Percentiles rank a stretch among this genome's conserved stretches.
These are phyloP conservation scores for Epinephelus coioides DNA, from an alignment of 2,797 vertebrate genomes.

Conservation along the genomic window DNA sequence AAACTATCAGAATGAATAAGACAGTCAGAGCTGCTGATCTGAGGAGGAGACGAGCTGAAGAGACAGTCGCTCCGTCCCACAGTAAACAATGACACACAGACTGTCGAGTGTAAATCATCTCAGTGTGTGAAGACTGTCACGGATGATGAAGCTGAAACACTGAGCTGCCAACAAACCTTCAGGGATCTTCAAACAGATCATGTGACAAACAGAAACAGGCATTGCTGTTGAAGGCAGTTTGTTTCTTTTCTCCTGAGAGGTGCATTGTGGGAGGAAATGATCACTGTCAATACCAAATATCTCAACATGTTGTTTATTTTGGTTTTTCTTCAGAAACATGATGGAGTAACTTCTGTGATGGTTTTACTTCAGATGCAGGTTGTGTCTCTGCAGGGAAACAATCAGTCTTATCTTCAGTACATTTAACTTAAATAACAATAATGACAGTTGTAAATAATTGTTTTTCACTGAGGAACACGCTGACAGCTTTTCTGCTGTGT, in stretches of 20 bases:
- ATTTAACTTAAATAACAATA: too few relatives aligned
- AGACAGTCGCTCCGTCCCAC: not conserved
- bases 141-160: conserved; percentile 30
- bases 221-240: not conserved
- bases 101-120: conserved; percentile 20
- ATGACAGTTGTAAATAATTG: too few relatives aligned
- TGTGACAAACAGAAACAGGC: conserved; percentile 20
- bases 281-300: too few relatives aligned
- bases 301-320: too few relatives aligned
- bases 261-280: not conserved
- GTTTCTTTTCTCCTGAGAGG: not conserved
- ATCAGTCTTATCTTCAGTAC: too few relatives aligned
- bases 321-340: too few relatives aligned
- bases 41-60: not conserved
- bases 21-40: not conserved
- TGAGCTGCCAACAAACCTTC: conserved; percentile 25
- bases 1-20: not conserved
- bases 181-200: not conserved
- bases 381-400: too few relatives aligned
- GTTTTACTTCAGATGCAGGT: too few relatives aligned
- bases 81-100: conserved; percentile 6
- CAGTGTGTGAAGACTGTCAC: conserved; percentile 26
- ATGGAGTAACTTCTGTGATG: too few relatives aligned
- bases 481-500: too few relatives aligned
- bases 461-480: too few relatives aligned